These are phyloP conservation scores for Zoanthus gigantus DNA, from an alignment of 92 coral and sea anemone species.

Conservation along the genomic window DNA sequence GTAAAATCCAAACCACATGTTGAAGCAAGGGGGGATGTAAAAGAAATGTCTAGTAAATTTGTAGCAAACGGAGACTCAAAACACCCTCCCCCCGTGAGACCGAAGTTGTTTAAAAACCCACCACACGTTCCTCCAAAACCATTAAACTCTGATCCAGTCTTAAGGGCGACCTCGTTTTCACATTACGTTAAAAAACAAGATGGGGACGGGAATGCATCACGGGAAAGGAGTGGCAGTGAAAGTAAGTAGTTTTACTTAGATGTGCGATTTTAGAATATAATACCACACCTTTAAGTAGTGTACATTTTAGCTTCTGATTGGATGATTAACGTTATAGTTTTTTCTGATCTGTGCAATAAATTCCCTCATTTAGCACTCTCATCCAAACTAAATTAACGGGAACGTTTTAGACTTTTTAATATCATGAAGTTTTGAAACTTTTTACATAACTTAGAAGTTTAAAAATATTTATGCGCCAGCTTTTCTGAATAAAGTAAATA, in stretches of 20 bases:
- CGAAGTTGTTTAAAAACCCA: slow-evolving; percentile 81
- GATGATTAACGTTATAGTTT: no score
- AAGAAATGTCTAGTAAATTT: slow-evolving; percentile 22
- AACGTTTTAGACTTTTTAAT: no score
- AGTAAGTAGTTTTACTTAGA: slow-evolving; percentile 1
- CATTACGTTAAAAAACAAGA: neutral
- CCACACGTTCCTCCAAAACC: slow-evolving; percentile 86
- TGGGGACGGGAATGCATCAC: neutral
- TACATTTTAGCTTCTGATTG: no score
- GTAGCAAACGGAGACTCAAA: neutral
- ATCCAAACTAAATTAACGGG: no score
- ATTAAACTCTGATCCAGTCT: slow-evolving; percentile 32
- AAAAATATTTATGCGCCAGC: no score
- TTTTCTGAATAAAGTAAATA: no score
- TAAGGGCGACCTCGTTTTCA: slow-evolving; percentile 20
- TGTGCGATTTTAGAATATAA: neutral
- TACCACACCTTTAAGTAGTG: no score
- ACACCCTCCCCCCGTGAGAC: slow-evolving; percentile 86
- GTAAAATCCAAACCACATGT: slow-evolving; percentile 32
- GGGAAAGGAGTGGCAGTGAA: slow-evolving; percentile 39
- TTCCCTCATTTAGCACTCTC: no score
- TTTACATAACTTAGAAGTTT: no score
- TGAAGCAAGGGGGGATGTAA: neutral
- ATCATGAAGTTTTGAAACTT: no score
- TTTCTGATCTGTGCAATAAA: no score